These are phyloP conservation scores for Rhyacophila brunnea DNA, from an alignment of 1,140 invertebrate species.

Conservation along the genomic window DNA sequence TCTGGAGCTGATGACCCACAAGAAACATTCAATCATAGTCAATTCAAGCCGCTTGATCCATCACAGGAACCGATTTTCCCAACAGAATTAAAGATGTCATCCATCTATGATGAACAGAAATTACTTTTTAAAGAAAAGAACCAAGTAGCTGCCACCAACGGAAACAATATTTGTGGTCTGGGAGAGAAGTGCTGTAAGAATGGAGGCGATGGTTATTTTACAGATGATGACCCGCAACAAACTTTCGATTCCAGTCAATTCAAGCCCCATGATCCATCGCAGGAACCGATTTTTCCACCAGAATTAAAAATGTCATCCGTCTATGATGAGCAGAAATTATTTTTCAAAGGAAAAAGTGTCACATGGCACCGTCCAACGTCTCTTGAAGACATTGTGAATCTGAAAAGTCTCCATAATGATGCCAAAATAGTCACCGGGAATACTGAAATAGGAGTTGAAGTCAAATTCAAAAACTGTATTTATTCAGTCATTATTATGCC, in stretches of 20 bases:
- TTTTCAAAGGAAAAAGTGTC: too few species aligned
- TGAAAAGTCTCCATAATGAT: constrained; percentile 72
- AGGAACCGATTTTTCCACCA: too few species aligned
- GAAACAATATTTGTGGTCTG: too few species aligned
- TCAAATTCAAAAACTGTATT: constrained; percentile 83
- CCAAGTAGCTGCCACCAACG: too few species aligned
- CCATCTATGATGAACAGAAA: constrained; percentile 65
- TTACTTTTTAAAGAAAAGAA: constrained; percentile 68
- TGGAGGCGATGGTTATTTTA: too few species aligned
- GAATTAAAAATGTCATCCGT: too few species aligned
- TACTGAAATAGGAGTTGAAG: constrained; percentile 91
- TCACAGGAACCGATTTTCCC: constrained; percentile 94
- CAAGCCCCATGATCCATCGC: too few species aligned
- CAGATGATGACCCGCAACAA: too few species aligned
- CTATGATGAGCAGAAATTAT: too few species aligned
- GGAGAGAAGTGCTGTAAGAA: too few species aligned
- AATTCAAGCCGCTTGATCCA: constrained; percentile 77
- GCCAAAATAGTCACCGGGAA: constrained; percentile 93
- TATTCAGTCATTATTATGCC: constrained; percentile 84
- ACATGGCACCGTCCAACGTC: constrained; percentile 80
- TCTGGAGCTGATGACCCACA: constrained; percentile 43
- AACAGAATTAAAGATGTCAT: constrained; percentile 76
- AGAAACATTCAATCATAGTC: constrained; percentile 61
- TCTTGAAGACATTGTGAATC: constrained; percentile 65
- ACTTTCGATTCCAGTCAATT: too few species aligned